Percentiles rank a stretch among this genome's conserved stretches.
Conservation (phyloP, 2,113 vertebrate genomes). For the Monarcha castaneiventris region DNA sequence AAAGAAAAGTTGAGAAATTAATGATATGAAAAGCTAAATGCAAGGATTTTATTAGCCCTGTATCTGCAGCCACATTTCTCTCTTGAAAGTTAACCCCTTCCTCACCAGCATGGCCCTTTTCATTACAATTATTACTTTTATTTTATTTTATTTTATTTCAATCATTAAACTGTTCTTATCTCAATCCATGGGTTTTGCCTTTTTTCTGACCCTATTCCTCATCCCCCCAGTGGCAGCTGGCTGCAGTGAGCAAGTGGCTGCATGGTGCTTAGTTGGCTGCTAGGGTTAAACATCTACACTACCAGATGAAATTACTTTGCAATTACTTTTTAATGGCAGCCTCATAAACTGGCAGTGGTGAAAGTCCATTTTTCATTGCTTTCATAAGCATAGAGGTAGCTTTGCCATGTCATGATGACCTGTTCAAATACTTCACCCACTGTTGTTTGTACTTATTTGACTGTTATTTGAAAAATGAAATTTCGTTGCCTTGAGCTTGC, state of each 20-base stretch:
- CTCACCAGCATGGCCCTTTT: rapidly evolving
- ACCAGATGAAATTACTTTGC: neutral
- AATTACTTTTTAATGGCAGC: neutral
- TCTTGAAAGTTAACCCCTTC: neutral
- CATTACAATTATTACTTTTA: neutral
- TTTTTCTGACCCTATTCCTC: neutral
- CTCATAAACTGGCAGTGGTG: neutral
- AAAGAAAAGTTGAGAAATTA: neutral
- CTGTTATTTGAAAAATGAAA: neutral
- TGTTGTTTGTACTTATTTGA: neutral
- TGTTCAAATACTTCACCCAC: neutral
- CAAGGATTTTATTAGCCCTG: neutral
- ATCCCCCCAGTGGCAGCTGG: neutral
- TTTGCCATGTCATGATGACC: neutral
- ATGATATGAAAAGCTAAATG: neutral
- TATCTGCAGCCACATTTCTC: neutral
- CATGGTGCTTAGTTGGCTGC: neutral
- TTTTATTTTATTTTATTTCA: neutral
- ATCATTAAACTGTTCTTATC: neutral
- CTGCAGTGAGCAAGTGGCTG: neutral
- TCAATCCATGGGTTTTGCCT: neutral
- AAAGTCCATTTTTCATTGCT: neutral
- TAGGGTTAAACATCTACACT: neutral
- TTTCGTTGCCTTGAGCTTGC: neutral
- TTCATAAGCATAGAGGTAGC: neutral